Conservation (phyloP, 2,797 vertebrate genomes). For the Todus mexicanus region DNA sequence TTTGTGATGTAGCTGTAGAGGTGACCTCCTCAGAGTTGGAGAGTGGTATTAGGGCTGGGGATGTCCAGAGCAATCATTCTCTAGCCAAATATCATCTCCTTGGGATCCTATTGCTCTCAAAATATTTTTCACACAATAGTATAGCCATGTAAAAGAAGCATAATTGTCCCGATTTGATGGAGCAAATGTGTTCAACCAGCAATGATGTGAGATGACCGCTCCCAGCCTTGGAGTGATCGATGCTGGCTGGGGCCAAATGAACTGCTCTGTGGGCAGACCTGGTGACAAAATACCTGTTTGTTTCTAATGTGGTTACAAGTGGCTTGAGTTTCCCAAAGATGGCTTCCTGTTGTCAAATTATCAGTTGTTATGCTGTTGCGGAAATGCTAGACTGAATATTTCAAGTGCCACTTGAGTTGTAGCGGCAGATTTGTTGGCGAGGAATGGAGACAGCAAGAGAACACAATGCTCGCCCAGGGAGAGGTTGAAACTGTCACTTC, state of each 20-base stretch:
- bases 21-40: neutral
- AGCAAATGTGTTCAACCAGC: neutral
- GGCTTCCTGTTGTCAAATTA: slow-evolving; percentile 53
- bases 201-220: neutral
- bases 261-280: neutral
- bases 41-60: neutral
- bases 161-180: rapidly evolving
- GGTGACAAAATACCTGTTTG: neutral
- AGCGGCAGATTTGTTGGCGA: slow-evolving; percentile 55
- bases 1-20: neutral
- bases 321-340: slow-evolving; percentile 40
- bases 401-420: slow-evolving; percentile 56
- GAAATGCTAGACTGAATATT: slow-evolving; percentile 60
- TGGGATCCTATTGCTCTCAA: neutral
- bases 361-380: slow-evolving; percentile 18
- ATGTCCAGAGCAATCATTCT: rapidly evolving
- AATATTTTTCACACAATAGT: neutral
- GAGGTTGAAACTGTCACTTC: slow-evolving; percentile 71
- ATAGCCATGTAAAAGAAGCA: neutral
- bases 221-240: neutral
- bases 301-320: slow-evolving; percentile 1
- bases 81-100: neutral
- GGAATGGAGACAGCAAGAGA: neutral
- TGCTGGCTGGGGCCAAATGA: neutral
- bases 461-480: slow-evolving; percentile 61